phyloP scores from a whole-genome alignment of 2,113 vertebrate genomes.

The Stegostoma tigrinum region DNA sequence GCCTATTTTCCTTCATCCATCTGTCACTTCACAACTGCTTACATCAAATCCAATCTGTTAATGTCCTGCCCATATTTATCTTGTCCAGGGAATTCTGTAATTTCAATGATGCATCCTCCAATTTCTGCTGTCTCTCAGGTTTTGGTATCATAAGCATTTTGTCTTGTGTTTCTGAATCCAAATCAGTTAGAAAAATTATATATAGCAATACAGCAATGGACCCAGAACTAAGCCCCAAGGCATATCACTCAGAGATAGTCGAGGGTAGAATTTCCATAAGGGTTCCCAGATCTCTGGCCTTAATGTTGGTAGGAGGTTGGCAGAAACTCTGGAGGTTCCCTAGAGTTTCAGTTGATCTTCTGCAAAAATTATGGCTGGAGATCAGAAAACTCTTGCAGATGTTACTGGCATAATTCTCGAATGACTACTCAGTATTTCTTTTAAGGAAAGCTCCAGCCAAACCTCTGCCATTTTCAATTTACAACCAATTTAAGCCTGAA shows the following conservation, averaged over 20 bases:
- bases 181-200: conserved; percentile 6
- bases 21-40: not conserved
- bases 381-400: conserved; percentile 25
- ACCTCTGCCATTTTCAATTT: not conserved
- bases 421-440: not conserved
- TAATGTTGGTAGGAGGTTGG: not conserved
- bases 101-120: not conserved
- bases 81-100: not conserved
- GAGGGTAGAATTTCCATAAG: not conserved
- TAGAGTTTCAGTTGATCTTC: not conserved
- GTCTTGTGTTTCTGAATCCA: not conserved
- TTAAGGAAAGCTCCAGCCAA: not conserved
- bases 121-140: not conserved
- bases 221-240: not conserved
- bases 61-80: not conserved
- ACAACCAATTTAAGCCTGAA: not conserved
- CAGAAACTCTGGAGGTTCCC: not conserved
- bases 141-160: not conserved
- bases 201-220: no score
- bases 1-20: not conserved
- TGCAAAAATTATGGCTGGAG: not conserved
- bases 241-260: not conserved
- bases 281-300: not conserved
- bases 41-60: not conserved
- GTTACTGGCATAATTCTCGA: not conserved